phyloP scores from a whole-genome alignment of 2,113 vertebrate genomes.

The Toxostoma redivivum region DNA sequence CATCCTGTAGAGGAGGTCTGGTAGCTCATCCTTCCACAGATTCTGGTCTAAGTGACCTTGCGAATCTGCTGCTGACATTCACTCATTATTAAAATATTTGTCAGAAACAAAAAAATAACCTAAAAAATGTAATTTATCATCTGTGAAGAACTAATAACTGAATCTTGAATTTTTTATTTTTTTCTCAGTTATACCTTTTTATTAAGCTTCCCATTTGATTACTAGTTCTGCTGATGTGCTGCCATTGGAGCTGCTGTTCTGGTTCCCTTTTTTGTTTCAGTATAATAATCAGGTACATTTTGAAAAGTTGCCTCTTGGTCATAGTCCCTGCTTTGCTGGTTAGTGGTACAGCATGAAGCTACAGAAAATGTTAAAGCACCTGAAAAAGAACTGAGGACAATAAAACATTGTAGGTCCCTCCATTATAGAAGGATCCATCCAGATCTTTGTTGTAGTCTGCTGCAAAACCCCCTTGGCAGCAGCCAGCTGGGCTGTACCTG shows the following conservation, averaged over 20 bases:
- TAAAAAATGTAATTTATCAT: not conserved
- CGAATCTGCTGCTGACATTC: not conserved
- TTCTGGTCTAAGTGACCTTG: not conserved
- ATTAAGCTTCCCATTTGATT: not conserved
- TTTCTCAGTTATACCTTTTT: not conserved
- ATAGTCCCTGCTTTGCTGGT: not conserved
- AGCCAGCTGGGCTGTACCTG: constrained; percentile 7
- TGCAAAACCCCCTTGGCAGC: not conserved
- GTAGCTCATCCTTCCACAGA: not conserved
- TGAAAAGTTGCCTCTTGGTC: not conserved
- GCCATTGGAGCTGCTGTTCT: not conserved
- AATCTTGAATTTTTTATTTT: not conserved
- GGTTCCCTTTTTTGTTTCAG: not conserved
- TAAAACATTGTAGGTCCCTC: not conserved
- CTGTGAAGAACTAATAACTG: not conserved
- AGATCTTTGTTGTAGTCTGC: not conserved
- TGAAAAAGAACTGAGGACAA: not conserved
- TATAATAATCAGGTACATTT: not conserved
- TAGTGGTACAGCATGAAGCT: not conserved
- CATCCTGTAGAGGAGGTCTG: not conserved
- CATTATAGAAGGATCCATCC: not conserved
- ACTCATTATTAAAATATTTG: not conserved
- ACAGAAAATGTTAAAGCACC: not conserved
- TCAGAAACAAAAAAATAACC: not conserved
- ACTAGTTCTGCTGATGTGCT: not conserved